Base-by-base conservation (phyloP, 2,797 vertebrate genomes). In the Anguilla obscura region DNA sequence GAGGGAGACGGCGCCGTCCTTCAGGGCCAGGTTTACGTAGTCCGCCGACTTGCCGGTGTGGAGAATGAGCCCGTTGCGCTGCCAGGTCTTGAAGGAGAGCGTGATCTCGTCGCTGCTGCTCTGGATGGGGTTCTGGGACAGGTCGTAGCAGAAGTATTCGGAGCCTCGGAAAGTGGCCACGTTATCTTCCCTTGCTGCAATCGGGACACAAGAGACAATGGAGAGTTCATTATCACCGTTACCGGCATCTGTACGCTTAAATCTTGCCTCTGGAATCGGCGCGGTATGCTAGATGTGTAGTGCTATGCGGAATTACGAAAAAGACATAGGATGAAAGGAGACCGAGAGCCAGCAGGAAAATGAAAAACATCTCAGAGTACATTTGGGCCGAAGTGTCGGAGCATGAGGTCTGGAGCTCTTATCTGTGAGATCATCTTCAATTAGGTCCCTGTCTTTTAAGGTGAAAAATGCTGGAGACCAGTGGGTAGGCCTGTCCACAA, bases 61-160 rank as follows among this genome's bases (percentile, higher is more conserved):
- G 66, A 99, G 96, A 52, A 99, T 99, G 56, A 99, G 98, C 89
- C 98, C 98, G 0, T 99, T 99, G 76, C 98, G 97, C 79, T 99
- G 98, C 97, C 98, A 99, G 0, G 98, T 99, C 96, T 99, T 99
- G 95, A 99, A 99, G 93, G 98, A 99, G 1, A 99, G 96, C 0
- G 98, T 99, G 92, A 99, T 99, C 93, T 99, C 98, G 0, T 99
- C 98, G 0, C 98, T 99, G 96, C 98, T 99, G 96, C 98, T 99
- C 95, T 99, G 98, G 94, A 99, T 99, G 1, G 98, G 98, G 93
- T 99, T 99, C 93, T 99, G 98, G 0, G 98, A 99, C 88, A 99
- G 96, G 94, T 99, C 98, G 80, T 99, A 99, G 96, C 98, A 99
- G 93, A 99, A 97, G 94, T 98, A 99, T 90, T 99, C 98, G 0